Conservation (phyloP, 2,113 vertebrate genomes). For the Mola mola region DNA sequence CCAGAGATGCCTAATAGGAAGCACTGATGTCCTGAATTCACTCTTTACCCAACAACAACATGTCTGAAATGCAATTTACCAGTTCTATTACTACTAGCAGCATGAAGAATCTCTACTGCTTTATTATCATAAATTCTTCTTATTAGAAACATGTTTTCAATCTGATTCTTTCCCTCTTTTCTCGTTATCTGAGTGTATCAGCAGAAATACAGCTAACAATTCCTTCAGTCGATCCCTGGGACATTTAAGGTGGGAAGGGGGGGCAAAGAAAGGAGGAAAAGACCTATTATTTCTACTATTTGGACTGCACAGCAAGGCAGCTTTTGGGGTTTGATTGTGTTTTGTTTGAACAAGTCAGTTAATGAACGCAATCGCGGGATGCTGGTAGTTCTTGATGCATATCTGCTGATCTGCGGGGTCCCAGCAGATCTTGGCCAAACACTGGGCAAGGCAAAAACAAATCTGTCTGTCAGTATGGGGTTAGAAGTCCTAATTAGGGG, state of each 20-base stretch:
- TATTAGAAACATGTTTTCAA: background rate
- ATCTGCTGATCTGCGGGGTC: conserved; percentile 79
- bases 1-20: conserved; percentile 77
- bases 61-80: conserved; percentile 44
- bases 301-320: conserved; percentile 59
- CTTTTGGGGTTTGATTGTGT: conserved; percentile 81
- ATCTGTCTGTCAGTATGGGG: conserved; percentile 82
- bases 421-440: conserved; percentile 86
- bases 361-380: conserved; percentile 88
- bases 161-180: conserved; percentile 5
- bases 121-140: conserved; percentile 8
- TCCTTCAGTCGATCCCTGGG: conserved; percentile 29
- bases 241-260: background rate
- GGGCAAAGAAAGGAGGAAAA: conserved; percentile 57
- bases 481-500: conserved; percentile 75
- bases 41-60: conserved; percentile 59
- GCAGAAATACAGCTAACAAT: conserved; percentile 52
- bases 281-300: conserved; percentile 78
- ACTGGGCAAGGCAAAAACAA: conserved; percentile 80
- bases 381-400: conserved; percentile 81
- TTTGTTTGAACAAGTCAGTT: conserved; percentile 84
- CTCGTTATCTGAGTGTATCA: conserved; percentile 26
- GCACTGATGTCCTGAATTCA: conserved; percentile 70
- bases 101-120: conserved; percentile 32
- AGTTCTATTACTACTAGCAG: conserved; percentile 56